Base-by-base conservation (phyloP, 23 tunicate genomes). In the Diplosoma virens region DNA sequence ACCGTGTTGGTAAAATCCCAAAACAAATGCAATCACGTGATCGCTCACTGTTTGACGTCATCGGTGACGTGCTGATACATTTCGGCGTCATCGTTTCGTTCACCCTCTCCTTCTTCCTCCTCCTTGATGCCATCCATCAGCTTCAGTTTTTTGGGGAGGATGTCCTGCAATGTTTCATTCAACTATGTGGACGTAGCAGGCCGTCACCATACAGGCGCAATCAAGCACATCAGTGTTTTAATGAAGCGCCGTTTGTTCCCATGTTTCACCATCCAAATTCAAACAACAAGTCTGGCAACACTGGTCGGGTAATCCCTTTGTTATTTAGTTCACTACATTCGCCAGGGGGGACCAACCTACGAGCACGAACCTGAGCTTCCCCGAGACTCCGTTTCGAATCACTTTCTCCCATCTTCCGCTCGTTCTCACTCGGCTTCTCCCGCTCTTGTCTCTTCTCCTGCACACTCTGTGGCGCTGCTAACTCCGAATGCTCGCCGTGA, bases 341-440 rank as follows among this genome's bases (percentile, higher is more conserved):
- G n/a, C n/a, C n/a, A n/a, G n/a, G n/a, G n/a, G n/a, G n/a, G n/a
- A n/a, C n/a, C n/a, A n/a, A n/a, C n/a, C n/a, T n/a, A n/a, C n/a
- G n/a, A n/a, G n/a, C 16, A 41, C 54, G 6, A 22, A 86, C 92
- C 84, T 79, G 46, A n/a, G 71, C 59, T 1, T 86, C 92, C 22
- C 86, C 92, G 30, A 86, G 45, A 41, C 75, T 79, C 48, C 92
- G 58, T 60, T 86, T 86, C 56, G 60, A 29, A 37, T 86, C 92
- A 48, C 79, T 79, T 33, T 86, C 56, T 6, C 92, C 84, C 23
- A 50, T 25, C 26, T 79, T 78, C 18, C 56, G 71, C 35, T 82
- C 83, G 32, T 30, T 78, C 47, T 78, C 73, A 9, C 26, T 26
- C 34, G 32, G 59, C 24, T 33, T 21, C 27, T 47, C 29, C 26